Conservation (phyloP, 2,888 invertebrate species). For the Disparrhopalites patrizii region DNA sequence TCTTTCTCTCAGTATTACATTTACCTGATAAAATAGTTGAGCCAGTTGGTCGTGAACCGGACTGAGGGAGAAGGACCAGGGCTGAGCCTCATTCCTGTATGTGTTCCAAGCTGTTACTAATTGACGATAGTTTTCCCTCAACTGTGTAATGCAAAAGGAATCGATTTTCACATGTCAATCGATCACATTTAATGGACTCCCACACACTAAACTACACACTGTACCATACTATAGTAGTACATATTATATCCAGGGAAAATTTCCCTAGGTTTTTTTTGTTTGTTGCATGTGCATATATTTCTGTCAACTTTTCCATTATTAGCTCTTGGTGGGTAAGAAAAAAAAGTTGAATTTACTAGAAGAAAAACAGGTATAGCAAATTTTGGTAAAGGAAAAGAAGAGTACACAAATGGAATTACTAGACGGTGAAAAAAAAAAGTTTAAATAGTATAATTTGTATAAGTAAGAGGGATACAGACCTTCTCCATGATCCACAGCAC, state of each 20-base stretch:
- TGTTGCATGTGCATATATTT: no score
- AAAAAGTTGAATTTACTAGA: not conserved
- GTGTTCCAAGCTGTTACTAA: conserved; percentile 38
- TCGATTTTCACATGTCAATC: conserved; percentile 17
- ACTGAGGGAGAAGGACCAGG: conserved; percentile 10
- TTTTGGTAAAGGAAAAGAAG: not conserved
- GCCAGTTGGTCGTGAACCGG: conserved; percentile 18
- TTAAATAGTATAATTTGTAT: no score
- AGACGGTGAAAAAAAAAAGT: no score
- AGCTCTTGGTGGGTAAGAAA: not conserved
- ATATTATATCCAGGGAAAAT: no score
- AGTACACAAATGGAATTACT: conserved; percentile 3
- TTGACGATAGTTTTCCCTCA: conserved; percentile 35
- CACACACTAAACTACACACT: no score
- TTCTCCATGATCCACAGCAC: conserved; percentile 40
- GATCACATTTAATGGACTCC: conserved; percentile 26
- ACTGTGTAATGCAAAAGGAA: conserved; percentile 27
- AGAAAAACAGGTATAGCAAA: not conserved
- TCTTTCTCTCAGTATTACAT: no score
- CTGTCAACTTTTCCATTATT: no score
- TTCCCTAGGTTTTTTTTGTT: no score
- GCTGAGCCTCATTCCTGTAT: conserved; percentile 24
- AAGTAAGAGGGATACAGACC: conserved; percentile 32
- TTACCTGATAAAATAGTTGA: conserved; percentile 21
- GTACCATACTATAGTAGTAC: no score